A percentile compares a stretch with the other conserved stretches of the same genome.
Evolutionary conservation across 2,113 vertebrate genomes (phyloP).

Genomic region (Myiozetetes cayanensis): DNA sequence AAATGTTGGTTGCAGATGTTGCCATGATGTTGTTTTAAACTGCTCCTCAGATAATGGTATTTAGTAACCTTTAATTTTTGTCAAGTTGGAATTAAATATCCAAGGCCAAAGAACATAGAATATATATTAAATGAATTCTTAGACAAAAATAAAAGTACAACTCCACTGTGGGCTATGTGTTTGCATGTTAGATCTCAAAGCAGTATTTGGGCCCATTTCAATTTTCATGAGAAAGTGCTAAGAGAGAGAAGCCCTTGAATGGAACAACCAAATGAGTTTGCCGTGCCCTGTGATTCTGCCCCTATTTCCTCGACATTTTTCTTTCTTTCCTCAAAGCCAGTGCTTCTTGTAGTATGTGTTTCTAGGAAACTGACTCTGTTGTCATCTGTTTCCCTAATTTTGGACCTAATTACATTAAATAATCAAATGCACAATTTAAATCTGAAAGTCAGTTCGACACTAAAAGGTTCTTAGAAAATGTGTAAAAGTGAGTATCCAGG

Average conservation of each 20-base stretch:
- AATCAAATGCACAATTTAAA: not conserved
- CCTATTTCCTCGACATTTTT: not conserved
- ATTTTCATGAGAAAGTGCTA: not conserved
- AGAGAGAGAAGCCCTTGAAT: not conserved
- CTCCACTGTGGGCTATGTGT: not conserved
- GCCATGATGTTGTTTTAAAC: not conserved
- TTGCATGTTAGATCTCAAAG: not conserved
- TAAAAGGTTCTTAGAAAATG: not conserved
- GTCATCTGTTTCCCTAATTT: not conserved
- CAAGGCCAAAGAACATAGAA: not conserved
- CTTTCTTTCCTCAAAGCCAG: not conserved
- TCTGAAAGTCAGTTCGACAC: not conserved
- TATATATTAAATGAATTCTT: not conserved
- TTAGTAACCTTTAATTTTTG: not conserved
- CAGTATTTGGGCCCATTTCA: not conserved
- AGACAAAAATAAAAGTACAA: not conserved
- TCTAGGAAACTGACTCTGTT: not conserved
- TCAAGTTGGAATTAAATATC: not conserved
- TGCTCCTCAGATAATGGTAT: not conserved
- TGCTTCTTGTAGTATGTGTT: not conserved
- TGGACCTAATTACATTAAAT: not conserved
- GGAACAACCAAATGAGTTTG: not conserved
- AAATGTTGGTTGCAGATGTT: not conserved
- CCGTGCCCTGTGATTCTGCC: not conserved
- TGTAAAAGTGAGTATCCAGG: not conserved